A percentile compares a stretch with the other conserved stretches of the same genome.
Conservation (phyloP, 2,888 invertebrate genomes). For the Papilio gigon region DNA sequence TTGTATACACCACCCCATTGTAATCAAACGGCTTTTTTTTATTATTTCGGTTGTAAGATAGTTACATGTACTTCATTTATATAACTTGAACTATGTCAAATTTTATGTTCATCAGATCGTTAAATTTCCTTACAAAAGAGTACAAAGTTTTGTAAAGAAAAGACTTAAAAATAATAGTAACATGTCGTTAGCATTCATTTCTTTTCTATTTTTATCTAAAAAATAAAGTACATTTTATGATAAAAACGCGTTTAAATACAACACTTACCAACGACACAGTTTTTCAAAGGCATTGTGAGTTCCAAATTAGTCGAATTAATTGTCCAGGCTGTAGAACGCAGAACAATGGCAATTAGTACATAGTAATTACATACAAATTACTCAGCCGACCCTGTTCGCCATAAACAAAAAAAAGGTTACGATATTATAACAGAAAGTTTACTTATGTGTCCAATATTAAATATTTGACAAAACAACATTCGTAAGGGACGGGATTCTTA, state of each 20-base stretch:
- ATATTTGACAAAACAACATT: too few relatives aligned
- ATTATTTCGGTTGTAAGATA: too few relatives aligned
- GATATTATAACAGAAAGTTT: not conserved
- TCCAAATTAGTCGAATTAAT: conserved; percentile 22
- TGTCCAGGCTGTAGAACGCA: not conserved
- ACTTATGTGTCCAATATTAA: too few relatives aligned
- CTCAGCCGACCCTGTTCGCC: conserved; percentile 1
- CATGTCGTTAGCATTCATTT: not conserved
- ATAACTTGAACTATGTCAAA: too few relatives aligned
- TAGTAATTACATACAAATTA: conserved; percentile 17
- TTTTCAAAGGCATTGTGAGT: conserved; percentile 1
- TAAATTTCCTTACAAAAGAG: too few relatives aligned
- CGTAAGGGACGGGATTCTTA: too few relatives aligned
- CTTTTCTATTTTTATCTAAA: not conserved
- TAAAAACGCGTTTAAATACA: not conserved
- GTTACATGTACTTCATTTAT: too few relatives aligned
- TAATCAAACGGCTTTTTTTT: too few relatives aligned
- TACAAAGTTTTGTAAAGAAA: too few relatives aligned
- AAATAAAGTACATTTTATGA: not conserved
- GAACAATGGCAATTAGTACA: conserved; percentile 13
- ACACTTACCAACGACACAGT: not conserved
- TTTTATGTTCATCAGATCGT: too few relatives aligned
- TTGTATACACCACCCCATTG: too few relatives aligned
- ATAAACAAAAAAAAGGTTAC: not conserved
- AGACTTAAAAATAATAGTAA: too few relatives aligned